A percentile compares a stretch with the other conserved stretches of the same genome.
These are phyloP conservation scores for Zoanthus sansibaricus DNA, from an alignment of 92 coral and sea anemone genomes.

Conservation along the genomic window DNA sequence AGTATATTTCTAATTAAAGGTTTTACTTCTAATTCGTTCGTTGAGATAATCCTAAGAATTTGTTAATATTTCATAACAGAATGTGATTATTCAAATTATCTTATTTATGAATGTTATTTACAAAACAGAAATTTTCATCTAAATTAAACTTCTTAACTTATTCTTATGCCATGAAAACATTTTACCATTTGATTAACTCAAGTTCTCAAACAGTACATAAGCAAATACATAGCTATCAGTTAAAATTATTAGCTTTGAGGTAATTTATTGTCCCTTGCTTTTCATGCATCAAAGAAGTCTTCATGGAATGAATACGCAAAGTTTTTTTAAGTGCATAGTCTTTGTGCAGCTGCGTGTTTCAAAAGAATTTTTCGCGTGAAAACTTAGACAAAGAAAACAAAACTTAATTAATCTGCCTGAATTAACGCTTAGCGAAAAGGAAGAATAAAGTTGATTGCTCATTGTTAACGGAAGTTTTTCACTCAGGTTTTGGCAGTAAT, in stretches of 20 bases:
- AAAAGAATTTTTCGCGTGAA: slow-evolving; percentile 49
- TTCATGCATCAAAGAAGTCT: slow-evolving; percentile 23
- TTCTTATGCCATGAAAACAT: not conserved
- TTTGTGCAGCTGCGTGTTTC: slow-evolving; percentile 22
- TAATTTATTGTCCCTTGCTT: slow-evolving; percentile 5
- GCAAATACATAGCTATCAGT: not conserved
- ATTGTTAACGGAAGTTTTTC: slow-evolving; percentile 36
- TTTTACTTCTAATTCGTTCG: no score
- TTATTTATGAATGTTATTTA: not conserved
- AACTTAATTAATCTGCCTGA: slow-evolving; percentile 27
- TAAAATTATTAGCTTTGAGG: slow-evolving; percentile 20
- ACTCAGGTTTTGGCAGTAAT: slow-evolving; percentile 28
- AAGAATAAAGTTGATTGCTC: slow-evolving; percentile 41
- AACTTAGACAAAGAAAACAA: slow-evolving; percentile 23
- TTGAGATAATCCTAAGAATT: not conserved
- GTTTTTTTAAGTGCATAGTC: not conserved
- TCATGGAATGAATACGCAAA: not conserved
- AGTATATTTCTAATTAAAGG: no score
- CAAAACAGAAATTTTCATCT: not conserved
- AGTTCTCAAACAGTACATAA: slow-evolving; percentile 30
- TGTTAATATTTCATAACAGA: not conserved
- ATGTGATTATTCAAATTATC: not conserved
- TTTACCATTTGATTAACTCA: not conserved
- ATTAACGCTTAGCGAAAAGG: slow-evolving; percentile 10
- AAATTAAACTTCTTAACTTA: not conserved